Evolutionary conservation across 2,113 vertebrate species (phyloP).

Genomic region (Microtus montanus): DNA sequence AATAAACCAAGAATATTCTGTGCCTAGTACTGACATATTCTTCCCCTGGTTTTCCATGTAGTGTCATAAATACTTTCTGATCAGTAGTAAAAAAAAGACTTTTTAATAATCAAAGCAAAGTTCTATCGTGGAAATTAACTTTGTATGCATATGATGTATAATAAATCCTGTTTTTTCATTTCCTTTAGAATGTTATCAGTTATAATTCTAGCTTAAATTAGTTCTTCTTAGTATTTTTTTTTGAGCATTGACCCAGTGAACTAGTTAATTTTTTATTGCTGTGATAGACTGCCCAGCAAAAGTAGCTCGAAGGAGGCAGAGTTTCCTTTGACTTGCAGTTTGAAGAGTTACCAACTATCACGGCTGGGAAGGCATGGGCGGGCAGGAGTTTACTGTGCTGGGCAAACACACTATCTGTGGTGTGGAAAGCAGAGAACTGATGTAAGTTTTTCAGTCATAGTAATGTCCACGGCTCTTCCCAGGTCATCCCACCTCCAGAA

Average conservation of each 20-base stretch:
- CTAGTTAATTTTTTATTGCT: background rate
- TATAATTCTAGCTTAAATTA: slow-evolving; percentile 39
- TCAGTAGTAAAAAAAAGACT: background rate
- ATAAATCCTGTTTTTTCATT: background rate
- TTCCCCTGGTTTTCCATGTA: background rate
- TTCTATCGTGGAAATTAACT: slow-evolving; percentile 48
- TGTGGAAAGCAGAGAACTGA: background rate
- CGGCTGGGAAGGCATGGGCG: background rate
- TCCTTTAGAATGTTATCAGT: slow-evolving; percentile 51
- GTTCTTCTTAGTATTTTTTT: slow-evolving; percentile 5
- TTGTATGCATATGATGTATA: background rate
- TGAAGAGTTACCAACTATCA: background rate
- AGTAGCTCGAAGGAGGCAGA: background rate
- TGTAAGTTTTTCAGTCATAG: too few species aligned
- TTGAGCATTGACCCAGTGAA: background rate
- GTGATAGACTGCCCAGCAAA: background rate
- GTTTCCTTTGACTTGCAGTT: background rate
- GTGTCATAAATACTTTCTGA: background rate
- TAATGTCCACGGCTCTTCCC: background rate
- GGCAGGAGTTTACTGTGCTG: background rate
- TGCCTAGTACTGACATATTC: background rate
- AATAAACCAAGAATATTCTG: background rate
- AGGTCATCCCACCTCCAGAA: background rate
- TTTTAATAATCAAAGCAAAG: slow-evolving; percentile 43
- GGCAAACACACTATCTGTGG: background rate